A percentile compares a stretch with the other conserved stretches of the same genome.
Evolutionary conservation across 2,797 vertebrate genomes (phyloP).

Genomic region (Propithecus deckenii): DNA sequence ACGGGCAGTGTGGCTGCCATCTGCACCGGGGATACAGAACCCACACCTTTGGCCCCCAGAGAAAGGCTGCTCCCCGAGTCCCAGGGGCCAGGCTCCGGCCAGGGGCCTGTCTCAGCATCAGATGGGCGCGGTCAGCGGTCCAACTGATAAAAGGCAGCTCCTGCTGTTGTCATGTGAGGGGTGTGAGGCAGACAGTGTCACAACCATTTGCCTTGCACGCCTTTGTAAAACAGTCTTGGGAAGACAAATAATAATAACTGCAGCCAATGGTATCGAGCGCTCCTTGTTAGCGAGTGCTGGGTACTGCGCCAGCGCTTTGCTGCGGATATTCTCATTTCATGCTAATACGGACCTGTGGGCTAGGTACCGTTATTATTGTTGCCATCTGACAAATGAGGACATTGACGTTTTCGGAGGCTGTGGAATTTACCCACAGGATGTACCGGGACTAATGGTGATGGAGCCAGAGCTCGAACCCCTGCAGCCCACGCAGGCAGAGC

Average conservation of each 20-base stretch:
- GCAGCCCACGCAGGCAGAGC: background rate
- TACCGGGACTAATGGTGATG: accelerated
- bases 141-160: background rate
- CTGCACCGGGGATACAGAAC: background rate
- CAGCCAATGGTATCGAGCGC: background rate
- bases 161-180: background rate
- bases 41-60: background rate
- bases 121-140: background rate
- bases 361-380: background rate
- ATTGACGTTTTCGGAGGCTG: background rate
- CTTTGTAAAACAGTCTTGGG: background rate
- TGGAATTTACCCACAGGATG: background rate
- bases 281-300: accelerated
- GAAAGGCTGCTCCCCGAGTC: too few relatives aligned
- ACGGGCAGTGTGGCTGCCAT: background rate
- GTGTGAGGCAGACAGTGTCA: background rate
- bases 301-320: too few relatives aligned
- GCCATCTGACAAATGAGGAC: background rate
- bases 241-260: background rate
- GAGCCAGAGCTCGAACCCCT: background rate
- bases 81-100: background rate
- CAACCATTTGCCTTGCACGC: accelerated
- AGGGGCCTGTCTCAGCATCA: background rate
- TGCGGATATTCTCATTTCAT: background rate
- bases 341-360: background rate